Base-by-base conservation (phyloP, 2,113 vertebrate genomes). In the Rhinopomastus cyanomelas region DNA sequence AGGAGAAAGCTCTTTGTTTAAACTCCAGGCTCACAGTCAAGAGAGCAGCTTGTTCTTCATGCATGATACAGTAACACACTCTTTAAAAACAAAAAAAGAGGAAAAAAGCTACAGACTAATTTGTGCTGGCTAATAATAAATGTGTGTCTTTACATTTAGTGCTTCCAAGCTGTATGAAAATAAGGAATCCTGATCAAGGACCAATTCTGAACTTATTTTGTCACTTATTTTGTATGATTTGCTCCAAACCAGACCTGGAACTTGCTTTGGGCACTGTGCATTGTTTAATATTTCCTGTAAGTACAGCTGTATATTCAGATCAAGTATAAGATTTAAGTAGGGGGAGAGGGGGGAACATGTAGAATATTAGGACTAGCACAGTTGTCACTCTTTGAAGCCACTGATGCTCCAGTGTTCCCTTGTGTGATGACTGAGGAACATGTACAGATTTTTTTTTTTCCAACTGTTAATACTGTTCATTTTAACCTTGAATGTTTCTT, bases 211-310 rank as follows among this genome's bases (percentile, higher is more conserved):
- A 84, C 69, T 42, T 82, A 64, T 81, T 94, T 95, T 95, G 91
- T 93, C 94, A 94, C 90, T 92, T 85, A 89, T 62, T 97, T 97
- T 93, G 39, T 91, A 92, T 94, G 93, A 92, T 96, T 87, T 85
- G 67, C 95, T 96, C 68, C 82, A 85, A 96, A 95, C 75, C 88
- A 93, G 88, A 83, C 77, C 65, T 84, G 94, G 87, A 93, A 89
- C 85, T 84, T 19, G 85, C 93, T 97, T 96, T 81, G 87, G 92
- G 92, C 84, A 62, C 96, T 95, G 91, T 93, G 92, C 94, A 89
- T 96, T 96, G 94, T 95, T 97, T 93, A 78, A 95, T 96, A 93
- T 93, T 96, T 95, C 87, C 84, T 96, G 76, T 97, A 96, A 97
- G 93, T 94, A 87, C 55, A 94, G 85, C 84, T 97, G 92, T 97